phyloP scores from a whole-genome alignment of 2,888 invertebrate species.

The Elaeidobius kamerunicus region DNA sequence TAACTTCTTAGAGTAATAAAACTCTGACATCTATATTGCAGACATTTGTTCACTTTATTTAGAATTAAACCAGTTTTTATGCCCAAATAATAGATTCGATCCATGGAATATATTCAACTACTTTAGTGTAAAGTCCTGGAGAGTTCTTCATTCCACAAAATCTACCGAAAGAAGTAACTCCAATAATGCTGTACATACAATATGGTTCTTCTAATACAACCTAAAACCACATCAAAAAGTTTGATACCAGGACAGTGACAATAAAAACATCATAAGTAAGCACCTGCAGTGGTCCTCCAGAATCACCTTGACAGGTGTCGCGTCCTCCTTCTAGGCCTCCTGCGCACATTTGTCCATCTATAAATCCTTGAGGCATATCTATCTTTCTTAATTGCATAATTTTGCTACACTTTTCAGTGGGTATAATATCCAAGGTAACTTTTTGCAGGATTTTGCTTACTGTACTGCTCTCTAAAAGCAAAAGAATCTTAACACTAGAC shows the following conservation, averaged over 20 bases:
- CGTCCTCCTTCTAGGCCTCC: conserved; percentile 22
- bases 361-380: conserved; percentile 19
- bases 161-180: conserved; percentile 52
- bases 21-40: too few species aligned
- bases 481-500: not conserved
- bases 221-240: too few species aligned
- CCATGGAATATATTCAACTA: conserved; percentile 52
- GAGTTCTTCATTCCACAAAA: conserved; percentile 45
- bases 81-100: conserved; percentile 53
- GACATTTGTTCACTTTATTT: not conserved
- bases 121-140: conserved; percentile 53
- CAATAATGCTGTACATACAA: conserved; percentile 54
- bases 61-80: not conserved
- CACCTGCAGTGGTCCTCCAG: conserved; percentile 35
- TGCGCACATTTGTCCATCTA: conserved; percentile 29
- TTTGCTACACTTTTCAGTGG: conserved; percentile 9
- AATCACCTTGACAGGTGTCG: conserved; percentile 34
- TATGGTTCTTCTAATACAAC: conserved; percentile 33
- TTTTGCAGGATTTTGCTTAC: conserved; percentile 18
- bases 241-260: too few species aligned
- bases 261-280: too few species aligned
- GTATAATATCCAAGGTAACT: conserved; percentile 20
- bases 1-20: too few species aligned
- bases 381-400: conserved; percentile 4
- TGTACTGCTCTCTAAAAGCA: not conserved